Percentiles rank a stretch among this genome's conserved stretches.
Evolutionary conservation across 1,140 invertebrate genomes (phyloP).

Genomic region (Yoshiicerus persimilis): DNA sequence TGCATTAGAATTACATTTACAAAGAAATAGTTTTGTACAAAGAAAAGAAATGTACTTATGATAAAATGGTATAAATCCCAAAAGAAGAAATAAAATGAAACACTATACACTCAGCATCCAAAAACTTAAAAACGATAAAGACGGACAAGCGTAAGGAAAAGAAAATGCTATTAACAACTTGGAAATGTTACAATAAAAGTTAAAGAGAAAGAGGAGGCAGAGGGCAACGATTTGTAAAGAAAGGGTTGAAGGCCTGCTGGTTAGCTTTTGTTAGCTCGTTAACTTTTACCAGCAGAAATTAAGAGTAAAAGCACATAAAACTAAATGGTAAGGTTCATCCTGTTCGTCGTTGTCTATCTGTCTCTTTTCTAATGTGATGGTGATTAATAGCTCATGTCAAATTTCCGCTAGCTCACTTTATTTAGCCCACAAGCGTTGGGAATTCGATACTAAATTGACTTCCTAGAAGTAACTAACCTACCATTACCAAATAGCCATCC

Average conservation of each 20-base stretch:
- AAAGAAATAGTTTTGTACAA: too few relatives aligned
- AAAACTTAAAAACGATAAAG: too few relatives aligned
- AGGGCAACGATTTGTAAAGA: background rate
- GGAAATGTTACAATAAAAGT: background rate
- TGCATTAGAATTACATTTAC: too few relatives aligned
- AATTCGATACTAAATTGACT: background rate
- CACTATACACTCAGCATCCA: too few relatives aligned
- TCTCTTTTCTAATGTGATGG: background rate
- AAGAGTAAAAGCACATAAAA: background rate
- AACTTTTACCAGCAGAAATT: background rate
- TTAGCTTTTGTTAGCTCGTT: background rate
- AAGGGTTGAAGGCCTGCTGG: background rate
- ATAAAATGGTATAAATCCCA: too few relatives aligned
- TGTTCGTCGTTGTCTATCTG: background rate
- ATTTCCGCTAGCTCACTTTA: background rate
- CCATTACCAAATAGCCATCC: background rate
- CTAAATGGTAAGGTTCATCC: background rate
- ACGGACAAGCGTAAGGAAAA: background rate
- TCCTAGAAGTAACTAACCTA: background rate
- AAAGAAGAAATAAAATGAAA: too few relatives aligned
- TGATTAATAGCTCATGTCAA: conserved; percentile 20
- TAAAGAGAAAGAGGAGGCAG: background rate
- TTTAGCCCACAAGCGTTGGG: background rate
- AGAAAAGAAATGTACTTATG: too few relatives aligned
- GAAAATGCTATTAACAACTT: background rate